These are phyloP conservation scores for Tribolium madens DNA, from an alignment of 1,140 invertebrate genomes.

Conservation along the genomic window DNA sequence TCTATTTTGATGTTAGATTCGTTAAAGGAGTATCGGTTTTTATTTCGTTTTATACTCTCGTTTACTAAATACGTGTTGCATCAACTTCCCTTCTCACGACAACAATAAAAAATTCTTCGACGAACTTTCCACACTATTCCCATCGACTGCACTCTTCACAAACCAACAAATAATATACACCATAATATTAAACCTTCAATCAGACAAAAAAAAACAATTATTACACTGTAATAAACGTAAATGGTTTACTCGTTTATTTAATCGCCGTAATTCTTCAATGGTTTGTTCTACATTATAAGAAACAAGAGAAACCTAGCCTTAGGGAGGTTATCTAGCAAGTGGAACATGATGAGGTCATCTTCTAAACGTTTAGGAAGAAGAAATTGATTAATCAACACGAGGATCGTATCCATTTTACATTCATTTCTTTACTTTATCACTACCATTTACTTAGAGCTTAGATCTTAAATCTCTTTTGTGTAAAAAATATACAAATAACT, in stretches of 20 bases:
- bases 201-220: conserved; percentile 17
- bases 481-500: too few species aligned
- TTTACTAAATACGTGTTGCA: conserved; percentile 42
- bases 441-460: neutral
- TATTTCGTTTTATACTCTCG: conserved; percentile 46
- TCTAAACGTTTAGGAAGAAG: conserved; percentile 10
- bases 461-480: too few species aligned
- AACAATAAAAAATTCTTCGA: conserved; percentile 26
- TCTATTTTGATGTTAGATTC: conserved; percentile 50
- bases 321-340: conserved; percentile 28
- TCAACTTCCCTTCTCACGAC: conserved; percentile 35
- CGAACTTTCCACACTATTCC: conserved; percentile 12
- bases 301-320: conserved; percentile 38
- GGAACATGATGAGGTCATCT: conserved; percentile 32
- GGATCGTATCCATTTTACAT: neutral
- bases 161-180: neutral
- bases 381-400: neutral
- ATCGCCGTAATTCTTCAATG: conserved; percentile 12
- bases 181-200: neutral
- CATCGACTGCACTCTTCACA: conserved; percentile 1
- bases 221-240: conserved; percentile 10
- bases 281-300: conserved; percentile 23
- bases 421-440: neutral
- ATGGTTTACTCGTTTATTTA: conserved; percentile 19
- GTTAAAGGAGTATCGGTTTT: conserved; percentile 48